phyloP scores from a whole-genome alignment of 2,113 vertebrate species.

The Oophaga pumilio region DNA sequence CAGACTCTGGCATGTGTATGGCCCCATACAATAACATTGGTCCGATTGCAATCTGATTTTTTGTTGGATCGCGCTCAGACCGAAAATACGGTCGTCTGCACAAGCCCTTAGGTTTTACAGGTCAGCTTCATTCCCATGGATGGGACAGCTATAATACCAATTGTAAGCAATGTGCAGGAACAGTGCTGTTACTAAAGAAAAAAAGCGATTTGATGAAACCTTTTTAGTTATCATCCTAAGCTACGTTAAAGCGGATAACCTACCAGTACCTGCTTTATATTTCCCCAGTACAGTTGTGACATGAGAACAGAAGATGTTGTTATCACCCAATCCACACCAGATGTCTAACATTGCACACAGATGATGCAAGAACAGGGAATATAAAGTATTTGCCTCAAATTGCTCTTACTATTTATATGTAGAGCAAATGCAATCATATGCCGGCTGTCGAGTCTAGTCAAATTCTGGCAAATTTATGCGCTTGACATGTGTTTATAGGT shows the following conservation, averaged over 20 bases:
- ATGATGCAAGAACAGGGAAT: conserved; percentile 28
- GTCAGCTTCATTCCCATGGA: too few relatives aligned
- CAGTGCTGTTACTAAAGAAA: too few relatives aligned
- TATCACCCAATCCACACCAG: conserved; percentile 29
- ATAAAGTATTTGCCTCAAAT: background rate
- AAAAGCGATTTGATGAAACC: too few relatives aligned
- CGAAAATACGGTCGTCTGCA: too few relatives aligned
- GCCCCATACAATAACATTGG: too few relatives aligned
- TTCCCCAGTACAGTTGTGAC: background rate
- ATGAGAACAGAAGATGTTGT: background rate
- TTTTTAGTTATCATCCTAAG: too few relatives aligned
- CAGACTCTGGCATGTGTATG: too few relatives aligned
- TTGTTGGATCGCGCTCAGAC: too few relatives aligned
- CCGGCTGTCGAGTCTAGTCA: background rate
- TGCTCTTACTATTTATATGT: background rate
- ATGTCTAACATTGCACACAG: conserved; percentile 23
- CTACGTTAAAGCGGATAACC: background rate
- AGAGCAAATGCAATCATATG: background rate
- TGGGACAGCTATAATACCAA: too few relatives aligned
- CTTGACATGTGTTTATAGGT: background rate
- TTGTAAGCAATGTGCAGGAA: too few relatives aligned
- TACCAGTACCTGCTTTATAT: background rate
- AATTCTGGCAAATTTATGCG: background rate
- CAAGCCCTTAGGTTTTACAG: too few relatives aligned
- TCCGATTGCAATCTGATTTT: too few relatives aligned